A percentile compares a stretch with the other conserved stretches of the same genome.
These are phyloP conservation scores for Oreochromis grahami DNA, from an alignment of 2,797 vertebrate genomes.

Conservation along the genomic window DNA sequence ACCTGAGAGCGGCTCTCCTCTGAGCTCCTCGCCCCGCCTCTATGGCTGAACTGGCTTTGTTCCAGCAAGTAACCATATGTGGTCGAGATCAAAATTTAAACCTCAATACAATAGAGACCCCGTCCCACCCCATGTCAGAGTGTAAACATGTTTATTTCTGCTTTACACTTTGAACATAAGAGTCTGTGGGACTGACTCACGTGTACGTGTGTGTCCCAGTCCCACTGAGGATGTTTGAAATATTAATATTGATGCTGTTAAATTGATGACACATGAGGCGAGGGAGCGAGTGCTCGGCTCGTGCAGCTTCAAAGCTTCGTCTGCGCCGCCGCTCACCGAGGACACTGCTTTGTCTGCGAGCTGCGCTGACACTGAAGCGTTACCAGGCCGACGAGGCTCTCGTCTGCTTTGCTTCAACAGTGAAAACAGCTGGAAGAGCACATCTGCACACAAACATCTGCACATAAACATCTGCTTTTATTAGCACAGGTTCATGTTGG, in stretches of 20 bases:
- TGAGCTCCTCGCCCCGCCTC: neutral
- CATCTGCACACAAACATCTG: neutral
- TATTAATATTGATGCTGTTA: conserved; percentile 25
- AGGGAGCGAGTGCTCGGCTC: neutral
- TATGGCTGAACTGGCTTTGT: neutral
- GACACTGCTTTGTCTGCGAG: neutral
- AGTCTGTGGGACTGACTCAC: too few relatives aligned
- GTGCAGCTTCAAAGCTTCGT: neutral
- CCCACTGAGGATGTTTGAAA: conserved; percentile 15
- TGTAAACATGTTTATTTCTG: too few relatives aligned
- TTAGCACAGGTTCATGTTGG: neutral
- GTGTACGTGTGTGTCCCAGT: too few relatives aligned
- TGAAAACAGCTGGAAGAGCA: neutral
- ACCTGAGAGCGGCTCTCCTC: neutral
- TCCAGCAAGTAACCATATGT: neutral
- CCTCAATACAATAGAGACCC: neutral
- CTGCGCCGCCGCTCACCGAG: neutral
- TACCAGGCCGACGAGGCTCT: neutral
- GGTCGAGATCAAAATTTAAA: neutral
- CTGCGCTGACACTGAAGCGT: neutral
- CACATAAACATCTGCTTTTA: neutral
- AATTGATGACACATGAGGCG: neutral
- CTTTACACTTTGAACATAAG: too few relatives aligned
- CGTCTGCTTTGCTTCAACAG: neutral
- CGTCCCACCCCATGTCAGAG: too few relatives aligned